Conservation (phyloP, 2,797 vertebrate genomes). For the Picus viridis region DNA sequence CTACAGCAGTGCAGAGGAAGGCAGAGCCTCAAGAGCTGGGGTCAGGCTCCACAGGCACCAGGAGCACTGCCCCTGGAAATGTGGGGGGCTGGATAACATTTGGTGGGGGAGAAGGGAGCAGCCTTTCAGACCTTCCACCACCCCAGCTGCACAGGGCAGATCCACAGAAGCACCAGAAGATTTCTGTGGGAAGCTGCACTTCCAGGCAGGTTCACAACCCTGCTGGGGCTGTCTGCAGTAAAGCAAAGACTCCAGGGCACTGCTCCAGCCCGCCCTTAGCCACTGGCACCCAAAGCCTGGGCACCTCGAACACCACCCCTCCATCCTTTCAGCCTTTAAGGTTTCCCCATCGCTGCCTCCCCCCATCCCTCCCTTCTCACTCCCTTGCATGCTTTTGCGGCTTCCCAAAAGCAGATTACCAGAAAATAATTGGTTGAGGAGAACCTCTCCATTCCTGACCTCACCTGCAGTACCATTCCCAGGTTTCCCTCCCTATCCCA, state of each 20-base stretch:
- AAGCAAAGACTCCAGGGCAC: background rate
- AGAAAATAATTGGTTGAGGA: background rate
- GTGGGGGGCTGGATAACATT: background rate
- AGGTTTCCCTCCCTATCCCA: background rate
- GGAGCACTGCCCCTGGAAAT: background rate
- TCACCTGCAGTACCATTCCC: background rate
- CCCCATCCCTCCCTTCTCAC: background rate
- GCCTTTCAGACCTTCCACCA: background rate
- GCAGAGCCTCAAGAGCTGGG: background rate
- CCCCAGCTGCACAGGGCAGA: background rate
- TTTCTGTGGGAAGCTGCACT: background rate
- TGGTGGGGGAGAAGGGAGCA: background rate
- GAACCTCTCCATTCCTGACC: background rate
- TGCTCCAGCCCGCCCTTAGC: background rate
- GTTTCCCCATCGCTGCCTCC: background rate
- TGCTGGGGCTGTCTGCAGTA: background rate
- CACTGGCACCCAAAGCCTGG: background rate
- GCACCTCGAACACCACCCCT: background rate
- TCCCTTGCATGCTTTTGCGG: background rate
- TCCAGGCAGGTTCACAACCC: background rate
- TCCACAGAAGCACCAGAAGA: background rate
- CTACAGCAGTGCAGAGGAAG: background rate
- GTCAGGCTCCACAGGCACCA: background rate
- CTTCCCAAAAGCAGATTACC: background rate
- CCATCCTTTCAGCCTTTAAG: background rate